These are phyloP conservation scores for Agonopterix heracliana DNA, from an alignment of 2,888 invertebrate genomes.

Conservation along the genomic window DNA sequence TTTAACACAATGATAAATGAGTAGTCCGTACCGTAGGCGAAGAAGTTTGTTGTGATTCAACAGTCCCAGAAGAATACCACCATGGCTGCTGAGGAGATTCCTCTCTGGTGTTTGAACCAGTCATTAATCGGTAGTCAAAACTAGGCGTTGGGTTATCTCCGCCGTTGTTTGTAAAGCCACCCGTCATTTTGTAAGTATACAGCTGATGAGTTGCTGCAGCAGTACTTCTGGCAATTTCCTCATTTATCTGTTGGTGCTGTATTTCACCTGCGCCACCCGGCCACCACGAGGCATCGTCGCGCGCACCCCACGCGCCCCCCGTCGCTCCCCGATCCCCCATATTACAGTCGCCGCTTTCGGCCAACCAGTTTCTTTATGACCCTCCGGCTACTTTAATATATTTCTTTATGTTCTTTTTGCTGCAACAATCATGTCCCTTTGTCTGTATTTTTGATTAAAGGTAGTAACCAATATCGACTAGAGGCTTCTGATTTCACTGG, in stretches of 20 bases:
- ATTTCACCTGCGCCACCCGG: conserved; percentile 67
- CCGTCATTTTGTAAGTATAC: conserved; percentile 91
- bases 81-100: conserved; percentile 74
- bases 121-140: conserved; percentile 85
- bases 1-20: too few relatives aligned
- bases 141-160: conserved; percentile 79
- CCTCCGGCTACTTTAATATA: conserved; percentile 38
- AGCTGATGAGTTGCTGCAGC: conserved; percentile 80
- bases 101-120: conserved; percentile 72
- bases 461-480: conserved; percentile 18
- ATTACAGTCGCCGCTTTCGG: conserved; percentile 59
- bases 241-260: conserved; percentile 69
- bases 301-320: conserved; percentile 76
- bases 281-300: conserved; percentile 76
- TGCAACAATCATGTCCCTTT: conserved; percentile 53
- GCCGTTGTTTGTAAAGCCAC: conserved; percentile 85
- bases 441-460: conserved; percentile 13
- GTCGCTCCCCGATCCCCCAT: conserved; percentile 73
- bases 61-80: conserved; percentile 85
- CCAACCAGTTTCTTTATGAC: conserved; percentile 66
- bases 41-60: conserved; percentile 68
- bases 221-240: conserved; percentile 64
- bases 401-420: conserved; percentile 33
- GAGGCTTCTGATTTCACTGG: conserved; percentile 15
- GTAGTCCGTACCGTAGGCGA: conserved; percentile 59